Evolutionary conservation across 2,797 vertebrate species (phyloP), one percentile per base, ranked within the genome.

Genomic region (Pampus argenteus): DNA sequence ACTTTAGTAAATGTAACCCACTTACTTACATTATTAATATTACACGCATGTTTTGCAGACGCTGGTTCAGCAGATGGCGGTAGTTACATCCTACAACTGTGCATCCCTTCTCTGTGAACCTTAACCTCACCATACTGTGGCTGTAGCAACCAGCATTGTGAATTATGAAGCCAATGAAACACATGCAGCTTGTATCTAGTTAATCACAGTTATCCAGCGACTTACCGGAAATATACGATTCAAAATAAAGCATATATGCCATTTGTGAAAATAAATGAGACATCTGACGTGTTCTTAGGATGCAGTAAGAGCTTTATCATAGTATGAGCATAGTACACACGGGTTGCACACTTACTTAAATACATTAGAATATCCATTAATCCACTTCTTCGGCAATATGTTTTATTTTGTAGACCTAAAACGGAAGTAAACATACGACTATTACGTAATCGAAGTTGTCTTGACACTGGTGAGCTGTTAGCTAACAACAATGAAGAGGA

Each of bases 401-500:
- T 38, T 38, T 83, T 74, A 74, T 54, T 73, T 71, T 76, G 22
- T 0, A 60, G 6, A 15, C 0, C 0, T 0, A 13, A 29, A 0
- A 40, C 74, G 88, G 81, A 88, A 63, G 1, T 31, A 0, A 1
- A 0, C 0, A 5, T 0, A 0, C 15, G 10, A 6, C 9, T 23
- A 4, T 1, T 0, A 0, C 0, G 0, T 18, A 4, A 17, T 1
- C 0, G 6, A 10, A 0, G 3, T 3, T 0, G 0, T 0, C 49
- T 48, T 79, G 40, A 71, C 36, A 2, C 3, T 17, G 11, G 9
- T 48, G 3, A 26, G 9, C 9, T 28, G 17, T 44, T 40, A 6
- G 71, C 79, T 78, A 68, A 85, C 72, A 87, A 86, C 84, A 83
- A 89, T 74, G 56, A 76, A n/a, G 10, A 72, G 22, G 0, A 9